These are phyloP conservation scores for Cirrhinus mrigala DNA, from an alignment of 2,797 vertebrate genomes.

Conservation along the genomic window DNA sequence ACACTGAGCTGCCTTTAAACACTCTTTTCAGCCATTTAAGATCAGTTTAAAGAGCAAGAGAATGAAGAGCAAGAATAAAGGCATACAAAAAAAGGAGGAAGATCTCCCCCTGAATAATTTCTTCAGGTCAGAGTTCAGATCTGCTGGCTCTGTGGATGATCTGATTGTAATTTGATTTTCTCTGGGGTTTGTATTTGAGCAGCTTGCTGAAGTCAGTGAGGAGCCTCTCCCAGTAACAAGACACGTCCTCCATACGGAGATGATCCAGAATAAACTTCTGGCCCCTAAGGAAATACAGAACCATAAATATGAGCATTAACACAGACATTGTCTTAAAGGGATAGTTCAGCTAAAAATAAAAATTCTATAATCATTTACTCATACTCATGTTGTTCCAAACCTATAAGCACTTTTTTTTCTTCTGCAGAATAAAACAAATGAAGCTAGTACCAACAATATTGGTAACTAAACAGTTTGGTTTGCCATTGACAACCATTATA, in stretches of 20 bases:
- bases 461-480: background rate
- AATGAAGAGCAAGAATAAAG: background rate
- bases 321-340: background rate
- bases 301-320: background rate
- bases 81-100: background rate
- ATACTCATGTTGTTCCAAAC: background rate
- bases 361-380: background rate
- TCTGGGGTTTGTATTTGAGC: constrained; percentile 87
- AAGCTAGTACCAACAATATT: background rate
- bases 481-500: background rate
- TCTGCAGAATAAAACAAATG: background rate
- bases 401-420: background rate
- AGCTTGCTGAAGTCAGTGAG: constrained; percentile 86
- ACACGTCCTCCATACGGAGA: constrained; percentile 90
- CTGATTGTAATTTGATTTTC: constrained; percentile 80
- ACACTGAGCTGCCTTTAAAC: background rate
- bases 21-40: background rate
- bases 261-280: constrained; percentile 87
- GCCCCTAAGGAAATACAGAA: constrained; percentile 79
- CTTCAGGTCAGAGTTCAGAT: constrained; percentile 81
- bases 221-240: constrained; percentile 93
- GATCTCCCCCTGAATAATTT: background rate
- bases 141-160: constrained; percentile 76
- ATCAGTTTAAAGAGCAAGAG: background rate
- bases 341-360: background rate